These are phyloP conservation scores for Neoaliturus tenellus DNA, from an alignment of 2,888 invertebrate genomes.

Conservation along the genomic window DNA sequence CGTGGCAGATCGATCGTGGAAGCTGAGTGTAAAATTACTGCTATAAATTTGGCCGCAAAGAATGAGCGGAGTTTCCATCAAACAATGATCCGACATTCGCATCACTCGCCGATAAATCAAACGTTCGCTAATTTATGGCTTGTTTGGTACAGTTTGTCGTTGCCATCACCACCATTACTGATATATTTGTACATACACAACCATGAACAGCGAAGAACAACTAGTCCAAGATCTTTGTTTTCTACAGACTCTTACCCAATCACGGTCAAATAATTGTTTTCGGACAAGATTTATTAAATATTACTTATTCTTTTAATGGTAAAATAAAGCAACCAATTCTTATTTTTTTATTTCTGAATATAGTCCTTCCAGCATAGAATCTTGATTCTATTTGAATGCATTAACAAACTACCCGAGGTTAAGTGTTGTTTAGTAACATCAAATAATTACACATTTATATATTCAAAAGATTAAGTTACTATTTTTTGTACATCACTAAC, in stretches of 20 bases:
- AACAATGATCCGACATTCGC: background rate
- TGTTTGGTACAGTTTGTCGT: background rate
- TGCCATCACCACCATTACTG: background rate
- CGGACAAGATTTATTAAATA: background rate
- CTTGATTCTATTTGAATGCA: too few species aligned
- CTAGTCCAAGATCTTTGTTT: background rate
- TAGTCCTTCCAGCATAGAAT: too few species aligned
- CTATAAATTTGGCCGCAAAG: background rate
- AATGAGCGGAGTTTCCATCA: background rate
- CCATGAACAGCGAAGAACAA: too few species aligned
- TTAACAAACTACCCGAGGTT: too few species aligned
- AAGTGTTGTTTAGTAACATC: too few species aligned
- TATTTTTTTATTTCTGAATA: background rate
- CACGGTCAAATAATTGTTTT: too few species aligned
- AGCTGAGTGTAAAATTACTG: background rate
- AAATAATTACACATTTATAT: too few species aligned
- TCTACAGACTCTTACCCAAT: background rate
- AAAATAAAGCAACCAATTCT: background rate
- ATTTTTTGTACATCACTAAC: too few species aligned
- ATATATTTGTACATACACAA: background rate
- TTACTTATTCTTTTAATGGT: background rate
- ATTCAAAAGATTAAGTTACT: too few species aligned
- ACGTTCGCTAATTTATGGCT: background rate
- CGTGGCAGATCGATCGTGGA: background rate
- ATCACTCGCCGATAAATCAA: background rate